These are phyloP conservation scores for Cetonia aurata DNA, from an alignment of 2,888 invertebrate species.

Conservation along the genomic window DNA sequence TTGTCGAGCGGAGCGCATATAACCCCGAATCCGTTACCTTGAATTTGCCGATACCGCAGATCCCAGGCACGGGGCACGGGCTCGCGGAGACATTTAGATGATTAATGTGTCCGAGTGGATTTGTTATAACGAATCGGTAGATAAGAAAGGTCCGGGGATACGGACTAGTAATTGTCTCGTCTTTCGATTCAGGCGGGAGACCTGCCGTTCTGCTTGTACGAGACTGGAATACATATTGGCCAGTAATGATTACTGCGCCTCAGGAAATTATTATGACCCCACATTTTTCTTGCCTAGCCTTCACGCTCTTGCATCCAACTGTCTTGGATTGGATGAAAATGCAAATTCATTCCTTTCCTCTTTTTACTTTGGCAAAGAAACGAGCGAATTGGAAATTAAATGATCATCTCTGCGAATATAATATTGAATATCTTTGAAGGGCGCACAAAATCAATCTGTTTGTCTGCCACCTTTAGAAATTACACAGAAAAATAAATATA, in stretches of 20 bases:
- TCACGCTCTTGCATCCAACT: neutral
- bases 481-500: too few species aligned
- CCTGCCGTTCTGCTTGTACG: conserved; percentile 15
- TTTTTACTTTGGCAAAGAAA: too few species aligned
- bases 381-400: too few species aligned
- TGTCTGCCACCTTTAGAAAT: too few species aligned
- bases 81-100: conserved; percentile 31
- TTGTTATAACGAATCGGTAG: conserved; percentile 33
- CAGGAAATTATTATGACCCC: conserved; percentile 7
- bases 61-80: neutral
- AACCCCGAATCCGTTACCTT: conserved; percentile 16
- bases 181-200: conserved; percentile 21
- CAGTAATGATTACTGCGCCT: conserved; percentile 14
- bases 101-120: conserved; percentile 38
- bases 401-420: too few species aligned
- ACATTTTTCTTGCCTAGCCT: conserved; percentile 11
- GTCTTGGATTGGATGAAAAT: neutral
- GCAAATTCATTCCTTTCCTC: neutral
- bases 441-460: too few species aligned
- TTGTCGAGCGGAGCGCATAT: neutral
- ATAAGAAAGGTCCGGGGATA: conserved; percentile 14
- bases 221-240: conserved; percentile 22
- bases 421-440: too few species aligned
- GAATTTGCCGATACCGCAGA: conserved; percentile 18
- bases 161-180: conserved; percentile 32